phyloP scores from a whole-genome alignment of 2,888 invertebrate genomes.

The Coleophora flavipennella region DNA sequence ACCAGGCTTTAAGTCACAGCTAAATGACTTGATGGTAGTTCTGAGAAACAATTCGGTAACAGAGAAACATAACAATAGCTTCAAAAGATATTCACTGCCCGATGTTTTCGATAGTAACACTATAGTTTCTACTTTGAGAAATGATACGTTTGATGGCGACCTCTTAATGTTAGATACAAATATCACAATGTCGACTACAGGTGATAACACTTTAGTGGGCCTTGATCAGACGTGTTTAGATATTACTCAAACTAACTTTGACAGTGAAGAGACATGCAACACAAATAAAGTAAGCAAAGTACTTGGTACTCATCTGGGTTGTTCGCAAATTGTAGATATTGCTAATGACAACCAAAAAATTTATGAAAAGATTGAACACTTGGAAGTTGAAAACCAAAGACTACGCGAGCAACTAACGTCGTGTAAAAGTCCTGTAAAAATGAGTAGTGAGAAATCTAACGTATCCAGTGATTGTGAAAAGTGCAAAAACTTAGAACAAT shows the following conservation, averaged over 20 bases:
- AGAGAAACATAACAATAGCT: slow-evolving; percentile 28
- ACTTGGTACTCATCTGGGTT: slow-evolving; percentile 20
- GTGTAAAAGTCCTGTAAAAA: slow-evolving; percentile 27
- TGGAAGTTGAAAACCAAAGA: slow-evolving; percentile 37
- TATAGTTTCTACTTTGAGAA: slow-evolving; percentile 34
- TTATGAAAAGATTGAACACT: slow-evolving; percentile 23
- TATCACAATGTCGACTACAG: slow-evolving; percentile 42
- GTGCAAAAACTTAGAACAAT: slow-evolving; percentile 14
- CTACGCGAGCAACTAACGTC: slow-evolving; percentile 29
- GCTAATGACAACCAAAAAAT: slow-evolving; percentile 25
- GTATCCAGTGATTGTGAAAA: neutral
- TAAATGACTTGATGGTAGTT: slow-evolving; percentile 39
- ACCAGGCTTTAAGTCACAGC: slow-evolving; percentile 47
- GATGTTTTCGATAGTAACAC: slow-evolving; percentile 41
- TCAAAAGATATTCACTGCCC: slow-evolving; percentile 49
- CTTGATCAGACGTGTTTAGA: slow-evolving; percentile 53
- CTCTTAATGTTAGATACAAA: slow-evolving; percentile 62
- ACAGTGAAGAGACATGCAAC: slow-evolving; percentile 40
- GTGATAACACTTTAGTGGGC: slow-evolving; percentile 44
- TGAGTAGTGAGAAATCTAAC: slow-evolving; percentile 7
- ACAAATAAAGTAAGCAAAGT: slow-evolving; percentile 25
- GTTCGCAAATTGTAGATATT: slow-evolving; percentile 24
- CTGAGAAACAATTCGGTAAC: slow-evolving; percentile 31
- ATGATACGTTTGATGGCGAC: slow-evolving; percentile 55
- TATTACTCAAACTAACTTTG: slow-evolving; percentile 34